These are phyloP conservation scores for Philereme vetulata DNA, from an alignment of 2,888 invertebrate genomes.

Conservation along the genomic window DNA sequence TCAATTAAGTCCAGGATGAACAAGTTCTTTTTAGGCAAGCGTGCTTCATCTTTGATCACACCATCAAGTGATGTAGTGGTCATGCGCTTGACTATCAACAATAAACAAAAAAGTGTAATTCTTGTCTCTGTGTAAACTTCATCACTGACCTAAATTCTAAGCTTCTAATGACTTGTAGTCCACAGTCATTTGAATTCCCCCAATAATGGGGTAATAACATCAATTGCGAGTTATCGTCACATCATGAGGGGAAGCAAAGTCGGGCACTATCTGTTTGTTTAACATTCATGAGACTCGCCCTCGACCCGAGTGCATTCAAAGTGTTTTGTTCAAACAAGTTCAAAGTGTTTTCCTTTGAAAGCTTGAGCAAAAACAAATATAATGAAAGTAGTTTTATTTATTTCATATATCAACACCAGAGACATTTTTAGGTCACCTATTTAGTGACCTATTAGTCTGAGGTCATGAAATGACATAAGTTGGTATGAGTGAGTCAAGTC, in stretches of 20 bases:
- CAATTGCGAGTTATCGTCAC: constrained; percentile 43
- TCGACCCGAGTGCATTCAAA: constrained; percentile 29
- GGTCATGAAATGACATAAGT: neutral
- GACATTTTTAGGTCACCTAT: neutral
- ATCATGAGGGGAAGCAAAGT: constrained; percentile 47
- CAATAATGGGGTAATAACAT: constrained; percentile 30
- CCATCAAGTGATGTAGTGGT: no score
- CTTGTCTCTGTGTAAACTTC: neutral
- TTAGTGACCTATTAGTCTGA: no score
- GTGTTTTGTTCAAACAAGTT: constrained; percentile 40
- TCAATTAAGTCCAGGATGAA: no score
- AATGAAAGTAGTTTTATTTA: neutral
- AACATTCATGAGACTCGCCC: constrained; percentile 60
- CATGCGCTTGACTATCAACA: no score
- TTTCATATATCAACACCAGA: neutral
- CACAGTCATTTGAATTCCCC: constrained; percentile 17
- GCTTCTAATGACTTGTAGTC: constrained; percentile 10
- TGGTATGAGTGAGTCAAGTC: neutral
- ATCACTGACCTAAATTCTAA: neutral
- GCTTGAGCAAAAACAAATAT: constrained; percentile 13
- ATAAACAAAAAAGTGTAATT: no score
- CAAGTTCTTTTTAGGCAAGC: no score
- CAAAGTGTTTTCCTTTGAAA: neutral
- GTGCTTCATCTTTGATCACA: no score
- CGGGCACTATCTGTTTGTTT: constrained; percentile 58